Conservation (phyloP, 2,888 invertebrate species). For the Malacosoma neustria region DNA sequence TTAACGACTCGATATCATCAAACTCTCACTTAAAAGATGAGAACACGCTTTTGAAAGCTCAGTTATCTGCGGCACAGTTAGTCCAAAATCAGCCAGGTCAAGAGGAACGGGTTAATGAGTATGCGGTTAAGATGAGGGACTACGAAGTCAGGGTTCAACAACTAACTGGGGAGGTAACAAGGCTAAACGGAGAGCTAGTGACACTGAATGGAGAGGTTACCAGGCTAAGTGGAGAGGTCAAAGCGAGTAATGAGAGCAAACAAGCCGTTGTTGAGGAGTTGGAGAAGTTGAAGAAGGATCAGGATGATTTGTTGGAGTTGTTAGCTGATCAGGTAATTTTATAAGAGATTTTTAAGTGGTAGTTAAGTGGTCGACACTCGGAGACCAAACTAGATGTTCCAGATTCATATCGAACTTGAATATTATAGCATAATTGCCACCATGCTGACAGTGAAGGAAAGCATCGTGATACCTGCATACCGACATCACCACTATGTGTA, state of each 20-base stretch:
- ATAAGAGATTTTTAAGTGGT: too few species aligned
- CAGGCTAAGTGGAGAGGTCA: slow-evolving; percentile 24
- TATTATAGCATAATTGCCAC: too few species aligned
- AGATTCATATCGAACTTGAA: too few species aligned
- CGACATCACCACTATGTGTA: too few species aligned
- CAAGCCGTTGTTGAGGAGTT: slow-evolving; percentile 55
- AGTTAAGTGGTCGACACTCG: too few species aligned
- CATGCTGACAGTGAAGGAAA: too few species aligned
- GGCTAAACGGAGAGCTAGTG: slow-evolving; percentile 22
- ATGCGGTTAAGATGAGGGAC: slow-evolving; percentile 16
- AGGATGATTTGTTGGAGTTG: slow-evolving; percentile 93
- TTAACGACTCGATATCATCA: slow-evolving; percentile 81
- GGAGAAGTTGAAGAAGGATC: slow-evolving; percentile 85
- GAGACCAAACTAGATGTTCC: too few species aligned
- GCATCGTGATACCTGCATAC: too few species aligned
- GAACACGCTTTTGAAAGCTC: slow-evolving; percentile 88
- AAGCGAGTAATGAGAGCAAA: slow-evolving; percentile 23
- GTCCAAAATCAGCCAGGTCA: slow-evolving; percentile 9
- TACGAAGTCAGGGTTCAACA: slow-evolving; percentile 16
- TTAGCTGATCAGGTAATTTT: slow-evolving; percentile 93
- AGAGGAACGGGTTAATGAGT: slow-evolving; percentile 13
- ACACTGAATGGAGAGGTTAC: slow-evolving; percentile 23
- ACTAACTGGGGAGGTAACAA: slow-evolving; percentile 24
- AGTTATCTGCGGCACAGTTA: slow-evolving; percentile 63
- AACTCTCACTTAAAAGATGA: slow-evolving; percentile 88